Percentiles rank a stretch among this genome's conserved stretches.
Conservation (phyloP, 2,888 invertebrate species). For the Phanerotoma sp. region DNA sequence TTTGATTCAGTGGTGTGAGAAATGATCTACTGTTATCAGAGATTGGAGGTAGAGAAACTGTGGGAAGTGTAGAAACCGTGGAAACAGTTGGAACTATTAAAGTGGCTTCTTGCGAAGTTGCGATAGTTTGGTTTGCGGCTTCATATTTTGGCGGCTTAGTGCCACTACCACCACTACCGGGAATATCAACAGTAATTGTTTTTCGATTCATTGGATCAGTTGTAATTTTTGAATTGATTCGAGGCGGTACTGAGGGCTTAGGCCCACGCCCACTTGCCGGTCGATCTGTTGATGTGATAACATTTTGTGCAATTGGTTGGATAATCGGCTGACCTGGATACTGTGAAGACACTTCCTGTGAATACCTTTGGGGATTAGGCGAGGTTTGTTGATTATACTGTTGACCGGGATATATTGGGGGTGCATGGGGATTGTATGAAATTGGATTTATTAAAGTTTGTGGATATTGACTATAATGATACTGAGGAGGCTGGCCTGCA, state of each 20-base stretch:
- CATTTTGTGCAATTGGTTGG: conserved; percentile 53
- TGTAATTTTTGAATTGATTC: conserved; percentile 53
- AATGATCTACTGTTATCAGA: conserved; percentile 43
- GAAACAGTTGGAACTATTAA: conserved; percentile 33
- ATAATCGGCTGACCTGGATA: conserved; percentile 54
- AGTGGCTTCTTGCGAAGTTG: conserved; percentile 37
- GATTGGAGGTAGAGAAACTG: too few relatives aligned
- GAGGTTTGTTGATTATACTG: conserved; percentile 48
- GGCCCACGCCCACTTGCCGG: conserved; percentile 46
- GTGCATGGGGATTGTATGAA: conserved; percentile 46
- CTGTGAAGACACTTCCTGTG: conserved; percentile 50
- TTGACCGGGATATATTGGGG: conserved; percentile 46
- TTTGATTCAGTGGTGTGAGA: conserved; percentile 45
- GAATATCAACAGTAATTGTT: conserved; percentile 44
- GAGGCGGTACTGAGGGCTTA: conserved; percentile 54
- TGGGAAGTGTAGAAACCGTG: too few relatives aligned
- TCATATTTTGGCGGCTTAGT: conserved; percentile 27
- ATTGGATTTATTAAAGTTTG: conserved; percentile 51
- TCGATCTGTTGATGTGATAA: conserved; percentile 44
- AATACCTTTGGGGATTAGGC: conserved; percentile 52
- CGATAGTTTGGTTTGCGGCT: conserved; percentile 26
- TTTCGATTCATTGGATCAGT: conserved; percentile 49
- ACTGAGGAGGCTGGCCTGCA: conserved; percentile 42
- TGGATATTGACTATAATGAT: conserved; percentile 50
- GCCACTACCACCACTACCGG: conserved; percentile 21